Conservation (phyloP, 2,888 invertebrate genomes). For the Ferdinandea cuprea region DNA sequence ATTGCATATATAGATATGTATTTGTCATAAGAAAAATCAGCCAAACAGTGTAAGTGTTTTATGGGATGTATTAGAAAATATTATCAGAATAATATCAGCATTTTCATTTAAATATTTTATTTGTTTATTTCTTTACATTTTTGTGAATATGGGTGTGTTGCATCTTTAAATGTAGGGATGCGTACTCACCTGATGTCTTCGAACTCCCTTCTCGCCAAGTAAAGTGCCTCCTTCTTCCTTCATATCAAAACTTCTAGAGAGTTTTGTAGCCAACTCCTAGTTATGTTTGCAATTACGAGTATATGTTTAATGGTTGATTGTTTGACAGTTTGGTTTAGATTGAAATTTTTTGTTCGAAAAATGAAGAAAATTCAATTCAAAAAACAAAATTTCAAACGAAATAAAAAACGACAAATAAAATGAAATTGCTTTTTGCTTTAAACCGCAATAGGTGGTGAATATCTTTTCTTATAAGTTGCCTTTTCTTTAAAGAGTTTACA, state of each 20-base stretch:
- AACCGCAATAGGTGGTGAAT: constrained; percentile 47
- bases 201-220: constrained; percentile 87
- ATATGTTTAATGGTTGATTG: constrained; percentile 71
- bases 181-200: constrained; percentile 85
- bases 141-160: constrained; percentile 18
- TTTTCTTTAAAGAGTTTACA: constrained; percentile 34
- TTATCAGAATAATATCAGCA: no score
- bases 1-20: no score
- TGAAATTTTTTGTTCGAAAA: constrained; percentile 76
- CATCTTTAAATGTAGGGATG: constrained; percentile 53
- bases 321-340: constrained; percentile 73
- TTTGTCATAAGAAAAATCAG: no score
- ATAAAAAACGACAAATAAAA: constrained; percentile 38
- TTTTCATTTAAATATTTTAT: no score
- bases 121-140: background rate
- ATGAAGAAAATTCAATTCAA: constrained; percentile 67
- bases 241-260: constrained; percentile 94
- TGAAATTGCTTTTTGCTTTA: constrained; percentile 39
- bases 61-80: no score
- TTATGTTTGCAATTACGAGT: constrained; percentile 78
- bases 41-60: no score
- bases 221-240: constrained; percentile 91
- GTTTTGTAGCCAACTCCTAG: constrained; percentile 93
- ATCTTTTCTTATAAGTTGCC: constrained; percentile 52
- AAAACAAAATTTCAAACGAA: constrained; percentile 54